Percentiles rank a stretch among this genome's conserved stretches.
Conservation (phyloP, 1,140 invertebrate genomes). For the Tribolium madens region DNA sequence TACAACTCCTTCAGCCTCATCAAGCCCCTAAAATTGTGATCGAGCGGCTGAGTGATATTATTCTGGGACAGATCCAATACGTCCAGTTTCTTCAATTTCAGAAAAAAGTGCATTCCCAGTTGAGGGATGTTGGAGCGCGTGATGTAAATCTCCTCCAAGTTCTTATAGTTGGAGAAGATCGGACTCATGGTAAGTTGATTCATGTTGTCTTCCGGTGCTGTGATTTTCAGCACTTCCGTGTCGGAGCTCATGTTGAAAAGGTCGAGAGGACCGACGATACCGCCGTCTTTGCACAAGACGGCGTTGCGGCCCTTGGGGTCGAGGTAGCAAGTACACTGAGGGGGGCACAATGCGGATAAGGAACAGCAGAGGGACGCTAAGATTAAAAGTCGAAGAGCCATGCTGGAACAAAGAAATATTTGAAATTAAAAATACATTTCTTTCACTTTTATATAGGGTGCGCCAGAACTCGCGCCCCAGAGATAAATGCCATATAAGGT, state of each 20-base stretch:
- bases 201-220: constrained; percentile 72
- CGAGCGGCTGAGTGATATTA: constrained; percentile 81
- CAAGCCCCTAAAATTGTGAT: constrained; percentile 85
- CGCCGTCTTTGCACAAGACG: constrained; percentile 70
- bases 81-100: constrained; percentile 76
- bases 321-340: constrained; percentile 59
- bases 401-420: constrained; percentile 31
- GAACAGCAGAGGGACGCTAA: background rate
- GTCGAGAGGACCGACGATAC: constrained; percentile 72
- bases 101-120: constrained; percentile 83
- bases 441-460: too few species aligned
- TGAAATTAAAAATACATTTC: too few species aligned
- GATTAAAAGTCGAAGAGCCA: background rate
- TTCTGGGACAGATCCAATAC: constrained; percentile 81
- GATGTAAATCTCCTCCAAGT: constrained; percentile 81
- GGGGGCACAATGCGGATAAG: constrained; percentile 58
- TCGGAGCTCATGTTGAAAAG: constrained; percentile 71
- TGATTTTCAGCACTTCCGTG: constrained; percentile 77
- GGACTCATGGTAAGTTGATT: constrained; percentile 82
- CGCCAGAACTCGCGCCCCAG: too few species aligned
- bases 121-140: constrained; percentile 81
- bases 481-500: too few species aligned
- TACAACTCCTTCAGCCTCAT: constrained; percentile 85
- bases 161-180: constrained; percentile 76
- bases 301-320: constrained; percentile 59